These are phyloP conservation scores for Peromyscus maniculatus DNA, from an alignment of 2,113 vertebrate species.

Conservation along the genomic window DNA sequence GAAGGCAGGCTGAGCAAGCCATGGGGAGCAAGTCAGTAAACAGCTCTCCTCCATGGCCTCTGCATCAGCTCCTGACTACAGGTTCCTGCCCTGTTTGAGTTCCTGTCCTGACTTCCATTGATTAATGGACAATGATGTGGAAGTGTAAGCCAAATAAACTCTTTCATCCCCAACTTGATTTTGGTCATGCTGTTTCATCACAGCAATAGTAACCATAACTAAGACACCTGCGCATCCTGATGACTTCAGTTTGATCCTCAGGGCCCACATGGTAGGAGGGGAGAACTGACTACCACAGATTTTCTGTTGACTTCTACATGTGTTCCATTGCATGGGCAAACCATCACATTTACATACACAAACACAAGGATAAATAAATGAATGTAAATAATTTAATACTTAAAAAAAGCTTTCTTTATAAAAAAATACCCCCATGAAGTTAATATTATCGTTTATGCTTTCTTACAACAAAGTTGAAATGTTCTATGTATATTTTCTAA, in stretches of 20 bases:
- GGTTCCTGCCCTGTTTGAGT: background rate
- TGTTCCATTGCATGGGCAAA: background rate
- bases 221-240: background rate
- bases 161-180: background rate
- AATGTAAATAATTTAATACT: background rate
- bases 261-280: background rate
- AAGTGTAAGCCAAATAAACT: background rate
- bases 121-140: background rate
- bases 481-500: background rate
- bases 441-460: background rate
- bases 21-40: background rate
- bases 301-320: background rate
- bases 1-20: background rate
- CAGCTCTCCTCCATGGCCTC: background rate
- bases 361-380: background rate
- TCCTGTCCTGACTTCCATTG: background rate
- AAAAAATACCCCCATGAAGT: background rate
- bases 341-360: background rate
- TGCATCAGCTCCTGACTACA: background rate
- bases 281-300: no score
- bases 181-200: background rate
- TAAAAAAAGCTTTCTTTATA: background rate
- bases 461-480: slow-evolving; percentile 30
- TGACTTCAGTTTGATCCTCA: background rate
- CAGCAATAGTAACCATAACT: background rate